These are phyloP conservation scores for Schizopygopsis pylzovi DNA, from an alignment of 2,797 vertebrate species.

Conservation along the genomic window DNA sequence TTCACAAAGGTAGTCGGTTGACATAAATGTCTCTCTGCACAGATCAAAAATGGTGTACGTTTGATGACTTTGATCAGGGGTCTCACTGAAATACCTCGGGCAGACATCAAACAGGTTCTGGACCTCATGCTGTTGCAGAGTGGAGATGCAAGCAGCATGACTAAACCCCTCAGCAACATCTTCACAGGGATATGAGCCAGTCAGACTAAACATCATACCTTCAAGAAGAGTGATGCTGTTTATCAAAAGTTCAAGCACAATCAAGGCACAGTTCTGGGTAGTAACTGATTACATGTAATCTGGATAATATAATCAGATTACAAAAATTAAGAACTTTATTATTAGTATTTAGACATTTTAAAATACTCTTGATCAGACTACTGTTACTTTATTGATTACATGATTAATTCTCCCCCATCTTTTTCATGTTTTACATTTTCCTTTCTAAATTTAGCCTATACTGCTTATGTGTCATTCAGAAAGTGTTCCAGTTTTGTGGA, in stretches of 20 bases:
- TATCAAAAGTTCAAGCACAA: not conserved
- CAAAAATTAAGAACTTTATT: not conserved
- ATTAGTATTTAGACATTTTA: not conserved
- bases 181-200: slow-evolving; percentile 13
- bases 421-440: too few species aligned
- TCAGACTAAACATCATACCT: slow-evolving; percentile 11
- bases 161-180: slow-evolving; percentile 41
- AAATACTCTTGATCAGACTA: not conserved
- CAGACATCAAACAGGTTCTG: slow-evolving; percentile 60
- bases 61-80: slow-evolving; percentile 62
- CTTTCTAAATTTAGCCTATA: too few species aligned
- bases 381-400: not conserved
- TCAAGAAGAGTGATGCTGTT: not conserved
- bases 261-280: not conserved
- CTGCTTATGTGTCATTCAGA: too few species aligned
- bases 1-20: slow-evolving; percentile 7
- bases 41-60: slow-evolving; percentile 38
- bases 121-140: slow-evolving; percentile 45
- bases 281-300: not conserved
- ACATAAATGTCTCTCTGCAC: slow-evolving; percentile 24
- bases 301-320: not conserved
- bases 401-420: not conserved
- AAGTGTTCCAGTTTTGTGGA: too few species aligned
- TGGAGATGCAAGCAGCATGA: slow-evolving; percentile 26
- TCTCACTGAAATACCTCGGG: slow-evolving; percentile 58